Evolutionary conservation across 2,888 invertebrate genomes (phyloP).

Genomic region (Coecobrya sp.): DNA sequence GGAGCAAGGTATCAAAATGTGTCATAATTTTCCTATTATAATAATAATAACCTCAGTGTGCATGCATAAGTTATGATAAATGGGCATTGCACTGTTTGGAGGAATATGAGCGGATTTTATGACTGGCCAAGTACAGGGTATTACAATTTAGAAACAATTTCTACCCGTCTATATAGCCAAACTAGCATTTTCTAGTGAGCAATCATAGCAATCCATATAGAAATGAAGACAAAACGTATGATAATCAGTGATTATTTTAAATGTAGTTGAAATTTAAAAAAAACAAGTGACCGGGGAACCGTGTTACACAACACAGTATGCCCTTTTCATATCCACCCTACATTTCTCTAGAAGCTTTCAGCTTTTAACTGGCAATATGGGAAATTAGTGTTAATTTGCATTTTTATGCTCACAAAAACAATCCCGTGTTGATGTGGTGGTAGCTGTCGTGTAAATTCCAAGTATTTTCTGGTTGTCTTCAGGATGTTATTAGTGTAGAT

Average conservation of each 20-base stretch:
- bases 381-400: slow-evolving; percentile 65
- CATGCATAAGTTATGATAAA: slow-evolving; percentile 55
- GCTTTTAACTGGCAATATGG: slow-evolving; percentile 40
- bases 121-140: neutral
- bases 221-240: slow-evolving; percentile 36
- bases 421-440: neutral
- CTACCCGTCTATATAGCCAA: neutral
- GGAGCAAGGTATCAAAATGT: slow-evolving; percentile 49
- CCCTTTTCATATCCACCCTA: neutral
- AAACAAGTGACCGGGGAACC: neutral
- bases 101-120: neutral
- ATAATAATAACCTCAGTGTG: slow-evolving; percentile 33
- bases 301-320: slow-evolving; percentile 7
- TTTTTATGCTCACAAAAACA: slow-evolving; percentile 50
- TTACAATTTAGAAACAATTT: slow-evolving; percentile 10
- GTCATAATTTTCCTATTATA: slow-evolving; percentile 69
- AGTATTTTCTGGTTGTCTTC: slow-evolving; percentile 31
- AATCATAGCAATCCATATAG: slow-evolving; percentile 5
- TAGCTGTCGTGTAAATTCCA: slow-evolving; percentile 38
- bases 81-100: neutral
- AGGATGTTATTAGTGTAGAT: neutral
- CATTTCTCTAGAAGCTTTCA: slow-evolving; percentile 15
- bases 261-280: neutral
- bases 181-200: neutral
- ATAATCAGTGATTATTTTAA: slow-evolving; percentile 26